Percentiles rank a stretch among this genome's conserved stretches.
Conservation (phyloP, 2,113 vertebrate genomes). For the Clarias macrocephalus region DNA sequence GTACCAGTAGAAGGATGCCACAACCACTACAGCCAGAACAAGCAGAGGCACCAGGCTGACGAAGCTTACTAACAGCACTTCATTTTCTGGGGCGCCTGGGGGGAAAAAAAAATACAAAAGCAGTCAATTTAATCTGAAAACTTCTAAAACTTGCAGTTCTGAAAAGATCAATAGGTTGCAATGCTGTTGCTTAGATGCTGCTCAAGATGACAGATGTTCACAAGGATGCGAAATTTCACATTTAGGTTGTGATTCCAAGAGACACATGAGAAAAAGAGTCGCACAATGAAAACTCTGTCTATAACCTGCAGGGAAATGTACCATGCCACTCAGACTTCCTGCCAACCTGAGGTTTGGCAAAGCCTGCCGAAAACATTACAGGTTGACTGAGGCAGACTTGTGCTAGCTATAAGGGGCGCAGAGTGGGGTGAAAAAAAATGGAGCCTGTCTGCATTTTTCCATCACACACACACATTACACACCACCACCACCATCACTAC, state of each 20-base stretch:
- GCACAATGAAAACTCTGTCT: slow-evolving; percentile 35
- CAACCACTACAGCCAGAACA: slow-evolving; percentile 71
- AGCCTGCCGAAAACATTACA: slow-evolving; percentile 16
- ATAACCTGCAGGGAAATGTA: slow-evolving; percentile 44
- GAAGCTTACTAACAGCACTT: slow-evolving; percentile 78
- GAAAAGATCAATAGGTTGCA: background rate
- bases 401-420: slow-evolving; percentile 42
- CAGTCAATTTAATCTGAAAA: background rate
- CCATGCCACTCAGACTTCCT: slow-evolving; percentile 24
- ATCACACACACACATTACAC: slow-evolving; percentile 39
- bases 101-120: background rate
- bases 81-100: slow-evolving; percentile 41
- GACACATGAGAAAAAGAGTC: background rate
- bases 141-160: background rate
- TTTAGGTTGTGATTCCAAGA: background rate
- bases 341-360: slow-evolving; percentile 49
- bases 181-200: background rate
- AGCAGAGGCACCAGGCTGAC: slow-evolving; percentile 83
- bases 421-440: slow-evolving; percentile 32
- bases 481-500: slow-evolving; percentile 5
- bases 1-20: slow-evolving; percentile 68
- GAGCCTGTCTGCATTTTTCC: slow-evolving; percentile 47
- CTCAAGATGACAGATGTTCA: background rate
- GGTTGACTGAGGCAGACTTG: slow-evolving; percentile 32
- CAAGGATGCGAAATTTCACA: slow-evolving; percentile 1